Base-by-base conservation (phyloP, 2,888 invertebrate species). In the Candidula unifasciata region DNA sequence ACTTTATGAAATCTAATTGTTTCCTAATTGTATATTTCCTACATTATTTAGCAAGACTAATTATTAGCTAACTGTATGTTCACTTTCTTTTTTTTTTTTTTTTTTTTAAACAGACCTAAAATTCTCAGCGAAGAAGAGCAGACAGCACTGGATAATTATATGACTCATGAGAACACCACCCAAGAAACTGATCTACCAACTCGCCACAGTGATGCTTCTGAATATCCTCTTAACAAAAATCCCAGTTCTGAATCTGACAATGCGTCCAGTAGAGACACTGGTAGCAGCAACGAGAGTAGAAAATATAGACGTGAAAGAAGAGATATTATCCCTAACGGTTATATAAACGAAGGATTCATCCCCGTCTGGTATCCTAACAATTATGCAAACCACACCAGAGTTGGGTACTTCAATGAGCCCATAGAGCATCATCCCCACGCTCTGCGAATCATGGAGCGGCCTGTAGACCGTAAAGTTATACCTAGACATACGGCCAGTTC, bases 31-130 rank as follows among this genome's bases (percentile, higher is more conserved):
- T n/a, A n/a, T n/a, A n/a, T n/a, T n/a, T n/a, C n/a, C n/a, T n/a
- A n/a, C n/a, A n/a, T n/a, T n/a, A n/a, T n/a, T n/a, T n/a, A n/a
- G n/a, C n/a, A n/a, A n/a, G n/a, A n/a, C n/a, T n/a, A n/a, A n/a
- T n/a, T n/a, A n/a, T n/a, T n/a, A n/a, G n/a, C n/a, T n/a, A n/a
- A n/a, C n/a, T n/a, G n/a, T n/a, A n/a, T n/a, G n/a, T n/a, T n/a
- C n/a, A n/a, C n/a, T n/a, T n/a, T n/a, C n/a, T n/a, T n/a, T n/a
- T n/a, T n/a, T n/a, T 24, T 71, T 24, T 2, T 5, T 71, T 44
- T 3, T 24, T n/a, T 27, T 27, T 44, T 44, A 44, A 30, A 30
- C 78, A 79, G 78, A 60, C 78, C 78, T 0, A 79, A 79, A 37
- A 79, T 79, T 27, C 37, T 79, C 21, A 35, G 64, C 37, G n/a